A percentile compares a stretch with the other conserved stretches of the same genome.
Evolutionary conservation across 2,797 vertebrate species (phyloP).

Genomic region (Takifugu ocellatus): DNA sequence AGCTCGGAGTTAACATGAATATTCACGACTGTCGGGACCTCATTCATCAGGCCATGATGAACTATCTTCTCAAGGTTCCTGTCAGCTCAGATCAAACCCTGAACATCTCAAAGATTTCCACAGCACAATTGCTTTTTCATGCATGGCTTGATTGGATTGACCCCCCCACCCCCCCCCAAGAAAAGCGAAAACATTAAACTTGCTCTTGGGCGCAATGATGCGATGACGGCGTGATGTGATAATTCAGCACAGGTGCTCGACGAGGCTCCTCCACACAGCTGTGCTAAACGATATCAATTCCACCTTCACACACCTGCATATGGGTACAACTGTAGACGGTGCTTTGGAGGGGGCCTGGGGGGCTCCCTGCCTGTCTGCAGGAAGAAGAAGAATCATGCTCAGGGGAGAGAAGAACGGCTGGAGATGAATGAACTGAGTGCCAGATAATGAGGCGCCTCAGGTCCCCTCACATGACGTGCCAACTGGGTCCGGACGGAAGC

Average conservation of each 20-base stretch:
- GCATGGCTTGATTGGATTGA: constrained; percentile 24
- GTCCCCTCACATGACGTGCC: constrained; percentile 41
- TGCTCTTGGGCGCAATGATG: constrained; percentile 16
- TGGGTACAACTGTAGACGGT: constrained; percentile 26
- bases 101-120: constrained; percentile 23
- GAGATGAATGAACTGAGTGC: constrained; percentile 37
- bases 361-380: constrained; percentile 13
- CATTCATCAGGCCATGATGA: constrained; percentile 37
- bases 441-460: constrained; percentile 26
- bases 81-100: constrained; percentile 20
- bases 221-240: constrained; percentile 10
- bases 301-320: constrained; percentile 25
- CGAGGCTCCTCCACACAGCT: not conserved
- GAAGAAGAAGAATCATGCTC: constrained; percentile 27
- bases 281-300: constrained; percentile 2
- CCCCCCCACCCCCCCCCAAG: not conserved
- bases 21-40: constrained; percentile 38
- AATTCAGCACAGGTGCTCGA: constrained; percentile 5
- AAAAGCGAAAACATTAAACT: constrained; percentile 22
- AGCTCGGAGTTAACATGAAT: constrained; percentile 41
- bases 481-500: constrained; percentile 13
- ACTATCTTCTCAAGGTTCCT: constrained; percentile 7
- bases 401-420: constrained; percentile 25
- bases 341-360: not conserved
- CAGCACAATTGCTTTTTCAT: constrained; percentile 15